Percentiles rank a stretch among this genome's conserved stretches.
Evolutionary conservation across 2,113 vertebrate genomes (phyloP).

Genomic region (Catharus minimus): DNA sequence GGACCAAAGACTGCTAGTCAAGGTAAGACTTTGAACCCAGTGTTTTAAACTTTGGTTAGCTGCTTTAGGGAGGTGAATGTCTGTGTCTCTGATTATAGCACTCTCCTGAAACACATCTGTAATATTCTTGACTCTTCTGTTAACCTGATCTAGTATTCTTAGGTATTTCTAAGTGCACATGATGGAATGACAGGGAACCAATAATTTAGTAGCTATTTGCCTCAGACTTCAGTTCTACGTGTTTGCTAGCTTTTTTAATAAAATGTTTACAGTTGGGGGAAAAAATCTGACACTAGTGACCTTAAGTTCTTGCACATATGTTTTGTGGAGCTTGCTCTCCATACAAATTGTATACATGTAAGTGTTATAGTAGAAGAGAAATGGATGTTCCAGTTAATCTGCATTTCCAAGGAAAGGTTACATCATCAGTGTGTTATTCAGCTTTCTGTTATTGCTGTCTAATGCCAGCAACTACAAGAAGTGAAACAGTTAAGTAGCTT

Average conservation of each 20-base stretch:
- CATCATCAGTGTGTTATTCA: background rate
- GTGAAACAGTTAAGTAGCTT: background rate
- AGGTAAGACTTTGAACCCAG: slow-evolving; percentile 31
- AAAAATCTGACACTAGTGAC: background rate
- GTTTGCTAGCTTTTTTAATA: background rate
- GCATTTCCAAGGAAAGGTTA: background rate
- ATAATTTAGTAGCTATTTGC: background rate
- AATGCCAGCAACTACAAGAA: background rate
- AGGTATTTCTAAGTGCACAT: background rate
- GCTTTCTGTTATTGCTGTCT: background rate
- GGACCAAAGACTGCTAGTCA: background rate
- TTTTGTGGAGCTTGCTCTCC: background rate
- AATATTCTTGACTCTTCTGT: background rate
- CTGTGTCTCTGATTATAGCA: background rate
- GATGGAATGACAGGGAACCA: background rate
- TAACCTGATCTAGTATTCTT: background rate
- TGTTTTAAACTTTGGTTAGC: background rate
- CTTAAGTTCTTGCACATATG: background rate
- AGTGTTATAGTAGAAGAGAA: background rate
- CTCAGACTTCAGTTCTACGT: background rate
- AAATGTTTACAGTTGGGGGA: background rate
- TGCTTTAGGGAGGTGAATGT: background rate
- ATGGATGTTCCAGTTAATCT: background rate
- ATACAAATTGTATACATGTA: background rate
- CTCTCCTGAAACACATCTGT: background rate